Evolutionary conservation across 2,888 invertebrate species (phyloP).

Genomic region (Cephus pulcher): DNA sequence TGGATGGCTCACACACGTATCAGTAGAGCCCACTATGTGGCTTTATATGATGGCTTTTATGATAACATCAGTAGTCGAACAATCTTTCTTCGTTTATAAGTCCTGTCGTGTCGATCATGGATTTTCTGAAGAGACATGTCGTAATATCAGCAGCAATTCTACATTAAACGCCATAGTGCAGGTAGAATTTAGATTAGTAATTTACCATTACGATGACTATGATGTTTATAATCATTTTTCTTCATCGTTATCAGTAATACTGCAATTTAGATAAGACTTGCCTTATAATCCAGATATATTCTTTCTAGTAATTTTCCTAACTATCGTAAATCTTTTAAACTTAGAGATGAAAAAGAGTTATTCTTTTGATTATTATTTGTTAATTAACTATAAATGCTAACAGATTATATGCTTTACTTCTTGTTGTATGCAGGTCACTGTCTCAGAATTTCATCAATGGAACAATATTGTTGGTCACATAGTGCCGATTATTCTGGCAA

Average conservation of each 20-base stretch:
- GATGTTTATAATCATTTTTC: not conserved
- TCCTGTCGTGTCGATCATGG: slow-evolving; percentile 82
- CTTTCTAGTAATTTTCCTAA: not conserved
- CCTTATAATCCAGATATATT: not conserved
- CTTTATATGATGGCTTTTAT: slow-evolving; percentile 90
- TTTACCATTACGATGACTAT: not conserved
- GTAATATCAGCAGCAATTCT: slow-evolving; percentile 71
- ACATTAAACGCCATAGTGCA: slow-evolving; percentile 77
- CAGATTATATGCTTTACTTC: not conserved
- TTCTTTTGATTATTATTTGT: not conserved
- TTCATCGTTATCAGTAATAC: not conserved
- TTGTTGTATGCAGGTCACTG: slow-evolving; percentile 71
- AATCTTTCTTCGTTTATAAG: slow-evolving; percentile 82
- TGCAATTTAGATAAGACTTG: not conserved
- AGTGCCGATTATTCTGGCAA: slow-evolving; percentile 80
- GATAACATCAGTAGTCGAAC: slow-evolving; percentile 83
- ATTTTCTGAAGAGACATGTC: slow-evolving; percentile 76
- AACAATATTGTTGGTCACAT: slow-evolving; percentile 80
- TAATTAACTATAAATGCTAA: not conserved
- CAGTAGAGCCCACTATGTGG: slow-evolving; percentile 89
- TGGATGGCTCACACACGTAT: slow-evolving; percentile 67
- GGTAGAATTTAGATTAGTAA: slow-evolving; percentile 62
- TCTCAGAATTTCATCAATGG: slow-evolving; percentile 82
- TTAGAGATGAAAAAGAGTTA: not conserved
- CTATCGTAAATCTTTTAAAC: not conserved